These are phyloP conservation scores for Netelia melanura DNA, from an alignment of 2,888 invertebrate species.

Conservation along the genomic window DNA sequence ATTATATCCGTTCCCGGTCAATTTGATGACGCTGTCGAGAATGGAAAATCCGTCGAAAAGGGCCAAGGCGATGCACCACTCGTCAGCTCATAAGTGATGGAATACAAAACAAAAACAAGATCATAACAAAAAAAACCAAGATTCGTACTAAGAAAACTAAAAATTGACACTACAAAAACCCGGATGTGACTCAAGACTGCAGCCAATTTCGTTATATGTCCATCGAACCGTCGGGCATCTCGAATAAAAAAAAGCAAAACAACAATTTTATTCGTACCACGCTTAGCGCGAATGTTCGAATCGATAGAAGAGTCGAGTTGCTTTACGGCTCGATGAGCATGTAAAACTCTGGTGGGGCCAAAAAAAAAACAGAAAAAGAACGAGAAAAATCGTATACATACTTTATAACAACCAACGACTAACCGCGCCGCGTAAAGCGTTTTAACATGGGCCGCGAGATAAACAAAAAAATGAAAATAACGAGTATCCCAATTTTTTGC, in stretches of 20 bases:
- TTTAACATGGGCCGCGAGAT: slow-evolving; percentile 28
- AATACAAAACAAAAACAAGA: slow-evolving; percentile 37
- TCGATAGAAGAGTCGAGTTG: slow-evolving; percentile 64
- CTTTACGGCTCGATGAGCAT: slow-evolving; percentile 74
- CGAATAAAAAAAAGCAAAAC: slow-evolving; percentile 56
- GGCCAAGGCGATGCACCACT: slow-evolving; percentile 80
- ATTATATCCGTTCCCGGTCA: slow-evolving; percentile 77
- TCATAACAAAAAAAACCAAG: slow-evolving; percentile 20
- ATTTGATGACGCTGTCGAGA: slow-evolving; percentile 80
- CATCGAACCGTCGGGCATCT: slow-evolving; percentile 74
- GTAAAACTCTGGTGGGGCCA: slow-evolving; percentile 82
- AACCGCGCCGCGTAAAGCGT: slow-evolving; percentile 25
- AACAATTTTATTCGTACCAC: slow-evolving; percentile 8
- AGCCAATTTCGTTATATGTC: slow-evolving; percentile 79
- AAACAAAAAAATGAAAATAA: slow-evolving; percentile 57
- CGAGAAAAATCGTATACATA: slow-evolving; percentile 70
- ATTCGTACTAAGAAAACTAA: slow-evolving; percentile 59
- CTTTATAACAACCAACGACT: slow-evolving; percentile 67
- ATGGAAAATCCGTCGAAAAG: slow-evolving; percentile 78
- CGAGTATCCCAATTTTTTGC: slow-evolving; percentile 70
- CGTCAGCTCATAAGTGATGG: slow-evolving; percentile 72
- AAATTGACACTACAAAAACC: slow-evolving; percentile 72
- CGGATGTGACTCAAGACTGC: slow-evolving; percentile 83
- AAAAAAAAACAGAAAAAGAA: slow-evolving; percentile 73
- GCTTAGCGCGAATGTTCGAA: background rate